phyloP scores from a whole-genome alignment of 2,797 vertebrate species.

The Gymnoscopelus braueri region DNA sequence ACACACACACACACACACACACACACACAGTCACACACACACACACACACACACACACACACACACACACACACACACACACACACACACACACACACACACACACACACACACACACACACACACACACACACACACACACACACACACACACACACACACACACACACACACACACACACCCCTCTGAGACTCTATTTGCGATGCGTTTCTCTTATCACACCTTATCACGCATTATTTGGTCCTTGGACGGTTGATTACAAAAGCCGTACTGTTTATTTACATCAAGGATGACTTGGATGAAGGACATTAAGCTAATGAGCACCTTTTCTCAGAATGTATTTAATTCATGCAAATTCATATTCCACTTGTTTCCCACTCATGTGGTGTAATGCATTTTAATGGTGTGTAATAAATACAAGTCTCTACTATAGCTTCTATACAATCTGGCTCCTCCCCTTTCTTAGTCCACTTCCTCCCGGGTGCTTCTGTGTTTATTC shows the following conservation, averaged over 20 bases:
- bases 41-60: not conserved
- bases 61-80: constrained; percentile 11
- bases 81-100: not conserved
- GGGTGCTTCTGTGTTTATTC: no score
- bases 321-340: constrained; percentile 21
- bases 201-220: constrained; percentile 31
- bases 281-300: constrained; percentile 23
- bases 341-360: not conserved
- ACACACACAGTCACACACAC: not conserved
- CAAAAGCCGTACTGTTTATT: not conserved
- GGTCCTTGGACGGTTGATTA: constrained; percentile 51
- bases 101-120: constrained; percentile 18
- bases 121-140: not conserved
- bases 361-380: not conserved
- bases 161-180: constrained; percentile 1
- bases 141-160: not conserved
- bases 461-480: no score
- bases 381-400: not conserved
- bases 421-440: no score
- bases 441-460: no score
- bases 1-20: not conserved
- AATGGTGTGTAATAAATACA: no score
- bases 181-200: no score
- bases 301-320: constrained; percentile 36
- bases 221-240: constrained; percentile 36